Percentiles rank a stretch among this genome's conserved stretches.
Conservation (phyloP, 2,113 vertebrate species). For the Calyptommatus sinebrachiatus region DNA sequence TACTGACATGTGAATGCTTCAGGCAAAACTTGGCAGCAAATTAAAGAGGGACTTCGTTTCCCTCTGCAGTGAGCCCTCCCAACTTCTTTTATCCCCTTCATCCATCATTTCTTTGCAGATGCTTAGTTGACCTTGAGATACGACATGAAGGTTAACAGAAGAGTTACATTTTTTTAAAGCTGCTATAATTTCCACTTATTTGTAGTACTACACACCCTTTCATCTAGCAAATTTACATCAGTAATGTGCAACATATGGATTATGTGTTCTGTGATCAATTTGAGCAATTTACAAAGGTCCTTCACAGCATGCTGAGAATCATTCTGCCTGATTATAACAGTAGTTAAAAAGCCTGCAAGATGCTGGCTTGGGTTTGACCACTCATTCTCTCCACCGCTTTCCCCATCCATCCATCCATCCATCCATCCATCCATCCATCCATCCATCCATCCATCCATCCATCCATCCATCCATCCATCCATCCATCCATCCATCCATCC, state of each 20-base stretch:
- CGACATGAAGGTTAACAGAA: neutral
- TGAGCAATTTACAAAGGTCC: neutral
- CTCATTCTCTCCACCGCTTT: too few species aligned
- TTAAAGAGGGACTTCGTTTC: neutral
- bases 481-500: neutral
- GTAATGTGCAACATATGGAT: neutral
- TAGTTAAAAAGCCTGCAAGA: too few species aligned
- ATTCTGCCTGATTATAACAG: neutral
- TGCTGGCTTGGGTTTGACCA: too few species aligned
- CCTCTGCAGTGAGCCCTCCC: neutral
- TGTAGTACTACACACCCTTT: neutral
- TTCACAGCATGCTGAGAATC: neutral
- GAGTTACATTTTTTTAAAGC: rapidly evolving
- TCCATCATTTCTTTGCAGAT: neutral
- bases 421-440: neutral
- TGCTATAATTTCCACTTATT: neutral
- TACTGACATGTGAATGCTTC: slow-evolving; percentile 7
- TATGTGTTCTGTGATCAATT: neutral
- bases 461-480: neutral
- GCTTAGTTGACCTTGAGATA: slow-evolving; percentile 37
- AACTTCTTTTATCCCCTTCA: slow-evolving; percentile 4
- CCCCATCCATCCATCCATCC: too few species aligned
- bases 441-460: neutral
- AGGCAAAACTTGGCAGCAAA: neutral
- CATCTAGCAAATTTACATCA: neutral